phyloP scores from a whole-genome alignment of 2,113 vertebrate species.

The Brienomyrus brachyistius region DNA sequence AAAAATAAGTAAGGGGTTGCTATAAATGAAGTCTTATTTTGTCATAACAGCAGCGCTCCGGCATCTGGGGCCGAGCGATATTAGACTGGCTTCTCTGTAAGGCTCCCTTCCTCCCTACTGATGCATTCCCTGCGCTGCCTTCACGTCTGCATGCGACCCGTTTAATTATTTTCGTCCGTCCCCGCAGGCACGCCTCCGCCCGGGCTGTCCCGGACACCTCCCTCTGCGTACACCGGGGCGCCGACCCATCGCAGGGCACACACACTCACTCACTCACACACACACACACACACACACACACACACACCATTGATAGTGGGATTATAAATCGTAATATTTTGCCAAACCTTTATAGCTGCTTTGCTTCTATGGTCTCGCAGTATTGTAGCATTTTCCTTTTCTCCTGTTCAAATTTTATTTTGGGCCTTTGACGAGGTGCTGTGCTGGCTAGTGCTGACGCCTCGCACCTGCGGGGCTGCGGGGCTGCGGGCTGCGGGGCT shows the following conservation, averaged over 20 bases:
- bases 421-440: background rate
- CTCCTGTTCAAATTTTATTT: background rate
- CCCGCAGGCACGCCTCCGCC: background rate
- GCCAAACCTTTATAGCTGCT: background rate
- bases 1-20: background rate
- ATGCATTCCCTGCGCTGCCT: background rate
- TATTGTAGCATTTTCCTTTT: background rate
- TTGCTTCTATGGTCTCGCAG: background rate
- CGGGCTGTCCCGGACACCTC: background rate
- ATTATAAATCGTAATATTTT: too few species aligned
- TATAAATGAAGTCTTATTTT: constrained; percentile 12
- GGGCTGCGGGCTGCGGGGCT: background rate
- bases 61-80: background rate
- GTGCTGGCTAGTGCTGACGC: background rate
- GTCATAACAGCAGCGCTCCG: background rate
- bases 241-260: too few species aligned
- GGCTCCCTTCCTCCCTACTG: background rate
- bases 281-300: too few species aligned
- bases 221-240: background rate
- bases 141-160: background rate
- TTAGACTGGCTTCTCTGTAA: background rate
- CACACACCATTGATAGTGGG: too few species aligned
- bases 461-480: background rate
- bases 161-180: background rate
- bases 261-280: too few species aligned